phyloP scores from a whole-genome alignment of 1,140 invertebrate genomes.

The Leptinotarsa defecta region DNA sequence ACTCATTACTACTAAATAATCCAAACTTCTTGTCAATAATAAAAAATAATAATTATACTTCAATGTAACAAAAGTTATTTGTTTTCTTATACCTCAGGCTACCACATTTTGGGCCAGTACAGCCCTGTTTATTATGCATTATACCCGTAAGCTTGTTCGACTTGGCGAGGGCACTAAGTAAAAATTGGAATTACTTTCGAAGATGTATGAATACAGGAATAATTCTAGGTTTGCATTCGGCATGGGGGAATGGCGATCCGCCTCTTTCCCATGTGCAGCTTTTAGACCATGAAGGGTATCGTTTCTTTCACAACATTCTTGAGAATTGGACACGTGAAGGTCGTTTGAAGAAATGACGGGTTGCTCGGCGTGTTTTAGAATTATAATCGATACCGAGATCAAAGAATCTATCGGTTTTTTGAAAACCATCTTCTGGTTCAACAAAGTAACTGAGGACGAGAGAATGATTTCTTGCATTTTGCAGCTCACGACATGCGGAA shows the following conservation, averaged over 20 bases:
- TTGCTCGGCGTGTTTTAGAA: neutral
- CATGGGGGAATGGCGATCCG: constrained; percentile 2
- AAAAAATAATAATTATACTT: too few species aligned
- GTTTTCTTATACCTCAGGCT: neutral
- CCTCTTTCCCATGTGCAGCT: constrained; percentile 18
- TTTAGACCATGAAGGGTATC: constrained; percentile 3
- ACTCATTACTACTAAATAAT: too few species aligned
- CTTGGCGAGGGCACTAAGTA: neutral
- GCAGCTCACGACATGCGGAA: too few species aligned
- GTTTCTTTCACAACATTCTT: constrained; percentile 6
- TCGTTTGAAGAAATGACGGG: neutral
- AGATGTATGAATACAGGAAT: constrained; percentile 10
- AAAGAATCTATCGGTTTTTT: too few species aligned
- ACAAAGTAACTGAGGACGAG: too few species aligned
- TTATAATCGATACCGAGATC: too few species aligned
- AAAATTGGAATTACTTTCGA: constrained; percentile 8
- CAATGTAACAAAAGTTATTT: too few species aligned
- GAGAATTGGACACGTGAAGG: neutral
- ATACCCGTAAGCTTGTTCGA: constrained; percentile 13
- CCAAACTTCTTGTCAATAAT: too few species aligned
- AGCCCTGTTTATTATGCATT: neutral
- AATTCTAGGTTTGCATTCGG: constrained; percentile 20
- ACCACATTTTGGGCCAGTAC: neutral
- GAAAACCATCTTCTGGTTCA: too few species aligned
- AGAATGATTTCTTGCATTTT: too few species aligned